Evolutionary conservation across 2,888 invertebrate species (phyloP), one percentile per base, ranked within the genome.

Genomic region (Sphecodes monilicornis): DNA sequence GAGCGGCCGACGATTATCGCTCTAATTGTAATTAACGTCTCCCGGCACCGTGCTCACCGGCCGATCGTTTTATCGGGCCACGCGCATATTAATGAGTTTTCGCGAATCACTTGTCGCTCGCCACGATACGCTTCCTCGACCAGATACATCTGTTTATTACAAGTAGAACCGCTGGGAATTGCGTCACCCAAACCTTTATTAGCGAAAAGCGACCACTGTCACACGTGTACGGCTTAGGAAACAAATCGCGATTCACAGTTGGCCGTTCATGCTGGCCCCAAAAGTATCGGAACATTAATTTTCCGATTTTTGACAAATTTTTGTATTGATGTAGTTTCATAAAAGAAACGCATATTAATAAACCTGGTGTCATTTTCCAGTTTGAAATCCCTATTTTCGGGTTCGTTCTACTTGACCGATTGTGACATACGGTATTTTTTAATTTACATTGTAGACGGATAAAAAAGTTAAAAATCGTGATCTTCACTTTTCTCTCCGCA

Each of bases 1-100:
- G 87, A 89, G 82, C 84, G 85, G 43, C 64, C 68, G 68, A 36
- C 86, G 87, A 86, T 89, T 89, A 89, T 89, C 89, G 84, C 82
- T 84, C 87, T 89, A 89, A 89, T 89, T 89, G 89, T 89, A 89
- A 89, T 89, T 89, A 89, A 89, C 87, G 89, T 89, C 86, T 57
- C 68, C 64, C 46, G 46, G 82, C 71, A 57, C 76, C 80, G 64
- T n/a, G 79, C 71, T 76, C 68, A 70, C 78, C 41, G 64, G 82
- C 75, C 72, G 77, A 87, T 84, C 86, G 86, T 89, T 89, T 66
- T 87, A 84, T 87, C 86, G 82, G 86, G 39, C 66, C 68, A 79
- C 79, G 80, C 79, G 76, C 82, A 75, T 86, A 87, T 89, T 89
- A 87, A 89, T 83, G 86, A 78, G 84, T 82, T 83, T 81, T 84